phyloP scores from a whole-genome alignment of 92 coral and sea anemone genomes.

The Siderastrea siderea region DNA sequence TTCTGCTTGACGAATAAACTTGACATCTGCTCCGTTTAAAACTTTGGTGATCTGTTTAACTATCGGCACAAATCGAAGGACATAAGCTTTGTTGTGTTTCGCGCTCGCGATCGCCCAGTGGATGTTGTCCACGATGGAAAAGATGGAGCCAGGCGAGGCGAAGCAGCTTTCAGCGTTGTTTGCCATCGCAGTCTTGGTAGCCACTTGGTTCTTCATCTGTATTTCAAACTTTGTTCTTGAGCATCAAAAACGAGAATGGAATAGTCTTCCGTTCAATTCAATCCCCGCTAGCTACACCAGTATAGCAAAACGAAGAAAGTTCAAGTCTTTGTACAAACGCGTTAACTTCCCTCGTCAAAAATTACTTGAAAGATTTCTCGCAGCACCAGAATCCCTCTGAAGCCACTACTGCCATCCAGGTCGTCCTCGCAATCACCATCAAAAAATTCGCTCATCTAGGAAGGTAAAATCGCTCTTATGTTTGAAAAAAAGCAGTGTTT shows the following conservation, averaged over 20 bases:
- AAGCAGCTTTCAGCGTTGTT: conserved; percentile 46
- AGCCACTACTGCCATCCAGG: conserved; percentile 75
- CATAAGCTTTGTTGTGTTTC: conserved; percentile 89
- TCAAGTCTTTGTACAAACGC: neutral
- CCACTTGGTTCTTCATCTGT: conserved; percentile 72
- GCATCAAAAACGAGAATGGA: conserved; percentile 6
- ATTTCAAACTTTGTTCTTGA: conserved; percentile 9
- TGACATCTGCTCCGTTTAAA: conserved; percentile 90
- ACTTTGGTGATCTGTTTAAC: conserved; percentile 91
- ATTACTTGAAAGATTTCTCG: conserved; percentile 81
- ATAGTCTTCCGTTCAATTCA: conserved; percentile 9
- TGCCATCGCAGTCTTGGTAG: conserved; percentile 1
- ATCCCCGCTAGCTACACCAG: conserved; percentile 1
- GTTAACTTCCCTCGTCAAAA: conserved; percentile 97
- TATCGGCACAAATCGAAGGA: conserved; percentile 82
- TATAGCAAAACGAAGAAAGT: conserved; percentile 18
- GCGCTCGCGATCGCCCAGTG: conserved; percentile 93
- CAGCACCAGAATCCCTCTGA: conserved; percentile 70
- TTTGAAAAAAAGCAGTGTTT: conserved; percentile 7
- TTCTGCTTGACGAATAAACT: conserved; percentile 91
- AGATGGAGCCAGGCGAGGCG: conserved; percentile 79
- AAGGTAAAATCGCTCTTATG: conserved; percentile 31
- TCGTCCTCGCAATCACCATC: conserved; percentile 65
- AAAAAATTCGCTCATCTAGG: conserved; percentile 81
- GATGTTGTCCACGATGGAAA: conserved; percentile 85